Percentiles rank a stretch among this genome's conserved stretches.
These are phyloP conservation scores for Meteorus sp. DNA, from an alignment of 1,140 invertebrate species.

Conservation along the genomic window DNA sequence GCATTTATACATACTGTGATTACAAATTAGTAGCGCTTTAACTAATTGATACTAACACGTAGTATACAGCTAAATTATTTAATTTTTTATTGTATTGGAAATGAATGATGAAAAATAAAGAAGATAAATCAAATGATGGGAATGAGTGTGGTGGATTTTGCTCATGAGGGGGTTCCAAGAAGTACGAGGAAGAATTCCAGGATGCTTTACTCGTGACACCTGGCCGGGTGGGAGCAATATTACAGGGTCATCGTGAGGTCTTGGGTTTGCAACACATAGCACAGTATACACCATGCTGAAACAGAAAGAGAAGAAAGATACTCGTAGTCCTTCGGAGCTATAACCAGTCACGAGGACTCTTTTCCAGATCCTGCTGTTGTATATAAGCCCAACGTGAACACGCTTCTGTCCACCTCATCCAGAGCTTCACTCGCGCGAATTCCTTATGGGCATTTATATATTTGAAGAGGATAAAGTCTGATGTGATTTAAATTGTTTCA, in stretches of 20 bases:
- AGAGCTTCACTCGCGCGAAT: background rate
- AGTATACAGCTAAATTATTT: too few species aligned
- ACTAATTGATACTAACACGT: too few species aligned
- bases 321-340: constrained; percentile 18
- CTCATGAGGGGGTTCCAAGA: constrained; percentile 8
- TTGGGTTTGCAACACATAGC: background rate
- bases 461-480: background rate
- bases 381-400: constrained; percentile 11
- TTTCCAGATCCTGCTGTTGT: constrained; percentile 27
- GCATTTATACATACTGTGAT: too few species aligned
- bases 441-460: background rate
- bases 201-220: constrained; percentile 20
- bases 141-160: background rate
- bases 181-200: constrained; percentile 9
- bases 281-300: too few species aligned
- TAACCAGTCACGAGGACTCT: constrained; percentile 28
- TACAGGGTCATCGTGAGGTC: constrained; percentile 26
- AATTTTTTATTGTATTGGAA: too few species aligned
- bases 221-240: constrained; percentile 23
- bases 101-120: too few species aligned
- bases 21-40: too few species aligned
- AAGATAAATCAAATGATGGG: background rate
- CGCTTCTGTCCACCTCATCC: constrained; percentile 5
- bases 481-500: background rate
- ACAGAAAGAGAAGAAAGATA: too few species aligned